A percentile compares a stretch with the other conserved stretches of the same genome.
These are phyloP conservation scores for Mellivora capensis DNA, from an alignment of 2,113 vertebrate species.

Conservation along the genomic window DNA sequence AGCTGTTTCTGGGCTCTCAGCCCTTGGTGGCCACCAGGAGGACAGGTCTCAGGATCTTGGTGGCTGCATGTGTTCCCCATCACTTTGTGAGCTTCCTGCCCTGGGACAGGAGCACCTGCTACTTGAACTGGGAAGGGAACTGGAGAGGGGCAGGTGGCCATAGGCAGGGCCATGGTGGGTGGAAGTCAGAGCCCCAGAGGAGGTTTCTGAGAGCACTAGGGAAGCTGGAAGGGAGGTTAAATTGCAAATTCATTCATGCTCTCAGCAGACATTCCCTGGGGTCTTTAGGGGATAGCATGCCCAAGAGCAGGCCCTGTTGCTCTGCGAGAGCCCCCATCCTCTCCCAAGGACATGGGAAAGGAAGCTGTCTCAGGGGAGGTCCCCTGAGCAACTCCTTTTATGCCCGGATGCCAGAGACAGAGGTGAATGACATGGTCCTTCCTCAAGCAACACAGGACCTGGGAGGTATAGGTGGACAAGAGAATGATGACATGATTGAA, in stretches of 20 bases:
- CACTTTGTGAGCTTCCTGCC: not conserved
- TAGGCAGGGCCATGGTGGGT: not conserved
- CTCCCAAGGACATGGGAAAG: not conserved
- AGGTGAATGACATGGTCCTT: not conserved
- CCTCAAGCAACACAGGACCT: not conserved
- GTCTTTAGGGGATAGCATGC: not conserved
- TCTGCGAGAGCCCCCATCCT: not conserved
- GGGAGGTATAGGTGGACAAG: not conserved
- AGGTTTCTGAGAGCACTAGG: not conserved
- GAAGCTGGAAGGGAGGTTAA: not conserved
- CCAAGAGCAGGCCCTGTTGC: not conserved
- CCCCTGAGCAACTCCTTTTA: not conserved
- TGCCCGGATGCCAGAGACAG: not conserved
- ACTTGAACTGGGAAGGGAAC: not conserved
- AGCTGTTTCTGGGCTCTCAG: not conserved
- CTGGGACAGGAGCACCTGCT: not conserved
- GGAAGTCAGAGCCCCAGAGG: not conserved
- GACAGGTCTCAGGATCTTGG: not conserved
- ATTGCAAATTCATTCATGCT: not conserved
- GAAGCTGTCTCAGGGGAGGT: not conserved
- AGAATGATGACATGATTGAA: not conserved
- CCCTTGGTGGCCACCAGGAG: not conserved
- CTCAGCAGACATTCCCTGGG: not conserved
- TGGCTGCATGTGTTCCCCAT: not conserved
- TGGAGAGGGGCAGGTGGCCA: not conserved